Percentiles rank a stretch among this genome's conserved stretches.
Conservation (phyloP, 2,113 vertebrate genomes). For the Phodopus roborovskii region DNA sequence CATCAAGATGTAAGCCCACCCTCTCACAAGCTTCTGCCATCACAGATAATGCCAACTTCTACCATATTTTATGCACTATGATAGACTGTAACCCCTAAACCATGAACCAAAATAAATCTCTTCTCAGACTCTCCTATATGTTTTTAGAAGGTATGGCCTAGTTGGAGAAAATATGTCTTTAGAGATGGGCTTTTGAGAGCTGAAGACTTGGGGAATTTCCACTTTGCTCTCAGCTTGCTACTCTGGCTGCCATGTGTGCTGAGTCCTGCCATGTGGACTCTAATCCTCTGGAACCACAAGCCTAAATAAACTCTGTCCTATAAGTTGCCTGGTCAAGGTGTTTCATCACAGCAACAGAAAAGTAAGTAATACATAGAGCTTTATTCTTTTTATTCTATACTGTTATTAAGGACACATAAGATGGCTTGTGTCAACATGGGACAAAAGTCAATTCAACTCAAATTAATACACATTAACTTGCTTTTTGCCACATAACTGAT, state of each 20-base stretch:
- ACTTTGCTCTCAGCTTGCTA: not conserved
- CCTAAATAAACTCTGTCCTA: not conserved
- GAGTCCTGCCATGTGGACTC: not conserved
- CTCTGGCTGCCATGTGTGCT: not conserved
- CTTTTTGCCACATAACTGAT: not conserved
- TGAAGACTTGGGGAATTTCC: not conserved
- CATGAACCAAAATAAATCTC: not conserved
- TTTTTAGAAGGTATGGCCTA: not conserved
- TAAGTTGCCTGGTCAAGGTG: not conserved
- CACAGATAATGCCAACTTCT: not conserved
- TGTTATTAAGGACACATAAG: constrained; percentile 30
- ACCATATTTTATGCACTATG: too few species aligned
- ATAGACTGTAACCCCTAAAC: not conserved
- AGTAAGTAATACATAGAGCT: not conserved
- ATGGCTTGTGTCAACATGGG: not conserved
- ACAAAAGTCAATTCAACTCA: constrained; percentile 44
- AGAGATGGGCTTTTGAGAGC: not conserved
- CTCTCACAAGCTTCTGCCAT: not conserved
- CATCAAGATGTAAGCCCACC: not conserved
- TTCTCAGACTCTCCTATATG: too few species aligned
- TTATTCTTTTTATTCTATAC: constrained; percentile 10
- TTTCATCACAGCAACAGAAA: not conserved
- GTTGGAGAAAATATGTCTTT: not conserved
- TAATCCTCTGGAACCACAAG: not conserved
- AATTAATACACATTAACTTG: not conserved